These are phyloP conservation scores for Odontomachus brunneus DNA, from an alignment of 1,140 invertebrate species.

Conservation along the genomic window DNA sequence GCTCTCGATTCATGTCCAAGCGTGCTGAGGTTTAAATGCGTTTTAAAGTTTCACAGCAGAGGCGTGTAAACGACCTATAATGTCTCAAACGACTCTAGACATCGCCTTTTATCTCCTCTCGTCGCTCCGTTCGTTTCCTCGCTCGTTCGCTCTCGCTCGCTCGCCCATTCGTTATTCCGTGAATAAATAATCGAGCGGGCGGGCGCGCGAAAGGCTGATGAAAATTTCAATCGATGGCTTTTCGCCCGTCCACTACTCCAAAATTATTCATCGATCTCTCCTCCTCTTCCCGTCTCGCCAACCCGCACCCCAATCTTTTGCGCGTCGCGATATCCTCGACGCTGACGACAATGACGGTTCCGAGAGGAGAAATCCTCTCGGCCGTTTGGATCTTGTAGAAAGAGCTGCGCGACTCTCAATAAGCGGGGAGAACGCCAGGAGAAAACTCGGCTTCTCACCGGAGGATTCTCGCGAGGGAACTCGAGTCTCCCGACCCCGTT, in stretches of 20 bases:
- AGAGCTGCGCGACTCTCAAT: neutral
- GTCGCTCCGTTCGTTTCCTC: neutral
- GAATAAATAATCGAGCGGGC: constrained; percentile 79
- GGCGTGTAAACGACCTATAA: constrained; percentile 49
- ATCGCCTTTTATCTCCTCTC: constrained; percentile 36
- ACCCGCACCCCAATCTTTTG: neutral
- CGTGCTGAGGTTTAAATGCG: constrained; percentile 54
- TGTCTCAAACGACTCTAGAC: constrained; percentile 46
- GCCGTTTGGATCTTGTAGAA: constrained; percentile 29
- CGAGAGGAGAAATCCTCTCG: constrained; percentile 19
- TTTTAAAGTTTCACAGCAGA: constrained; percentile 54
- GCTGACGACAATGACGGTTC: constrained; percentile 27
- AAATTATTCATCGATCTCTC: constrained; percentile 73
- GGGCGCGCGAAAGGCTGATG: constrained; percentile 76
- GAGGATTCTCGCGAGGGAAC: neutral
- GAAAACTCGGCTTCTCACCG: constrained; percentile 7
- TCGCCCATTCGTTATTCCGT: constrained; percentile 69
- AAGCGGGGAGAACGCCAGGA: neutral
- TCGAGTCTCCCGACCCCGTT: neutral
- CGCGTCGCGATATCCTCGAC: constrained; percentile 15
- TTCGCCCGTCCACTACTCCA: constrained; percentile 70
- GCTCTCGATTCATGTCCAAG: constrained; percentile 45
- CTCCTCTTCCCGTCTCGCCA: constrained; percentile 17
- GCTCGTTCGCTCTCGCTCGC: constrained; percentile 38
- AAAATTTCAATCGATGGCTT: constrained; percentile 82